phyloP scores from a whole-genome alignment of 2,797 vertebrate genomes.

The Phrynocephalus vlangalii region DNA sequence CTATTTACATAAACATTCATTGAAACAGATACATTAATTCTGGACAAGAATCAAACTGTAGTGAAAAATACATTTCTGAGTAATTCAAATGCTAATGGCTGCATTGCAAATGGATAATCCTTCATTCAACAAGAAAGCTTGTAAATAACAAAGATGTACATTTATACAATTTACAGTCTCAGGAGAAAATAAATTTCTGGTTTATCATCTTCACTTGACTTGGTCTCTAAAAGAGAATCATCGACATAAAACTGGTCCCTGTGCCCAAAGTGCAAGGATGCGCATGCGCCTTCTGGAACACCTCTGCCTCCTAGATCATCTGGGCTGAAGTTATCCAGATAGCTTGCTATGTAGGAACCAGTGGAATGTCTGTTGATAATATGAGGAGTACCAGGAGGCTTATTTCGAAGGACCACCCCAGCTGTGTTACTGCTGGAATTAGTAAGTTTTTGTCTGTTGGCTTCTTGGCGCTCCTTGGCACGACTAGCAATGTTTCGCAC shows the following conservation, averaged over 20 bases:
- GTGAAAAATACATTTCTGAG: slow-evolving; percentile 38
- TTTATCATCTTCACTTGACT: slow-evolving; percentile 81
- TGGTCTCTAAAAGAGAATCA: slow-evolving; percentile 75
- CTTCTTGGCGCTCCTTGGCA: slow-evolving; percentile 92
- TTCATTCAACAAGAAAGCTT: slow-evolving; percentile 69
- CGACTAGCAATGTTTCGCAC: slow-evolving; percentile 96
- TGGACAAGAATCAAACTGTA: slow-evolving; percentile 72
- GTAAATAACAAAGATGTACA: slow-evolving; percentile 71
- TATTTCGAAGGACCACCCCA: slow-evolving; percentile 87
- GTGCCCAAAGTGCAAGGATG: slow-evolving; percentile 74
- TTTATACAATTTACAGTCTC: slow-evolving; percentile 83
- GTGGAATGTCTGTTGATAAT: slow-evolving; percentile 91
- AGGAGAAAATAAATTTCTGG: slow-evolving; percentile 97
- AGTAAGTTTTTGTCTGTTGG: slow-evolving; percentile 79
- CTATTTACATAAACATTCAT: slow-evolving; percentile 61
- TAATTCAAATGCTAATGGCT: slow-evolving; percentile 54
- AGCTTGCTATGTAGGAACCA: slow-evolving; percentile 93
- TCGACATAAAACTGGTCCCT: slow-evolving; percentile 78
- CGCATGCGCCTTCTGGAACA: slow-evolving; percentile 90
- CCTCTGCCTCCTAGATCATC: slow-evolving; percentile 82
- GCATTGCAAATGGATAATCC: slow-evolving; percentile 45
- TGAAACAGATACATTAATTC: slow-evolving; percentile 59
- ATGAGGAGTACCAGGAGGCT: slow-evolving; percentile 75
- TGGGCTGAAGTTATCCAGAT: slow-evolving; percentile 78
- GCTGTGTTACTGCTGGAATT: slow-evolving; percentile 47